These are phyloP conservation scores for Drosophila subobscura DNA, from an alignment of 1,140 invertebrate species.

Conservation along the genomic window DNA sequence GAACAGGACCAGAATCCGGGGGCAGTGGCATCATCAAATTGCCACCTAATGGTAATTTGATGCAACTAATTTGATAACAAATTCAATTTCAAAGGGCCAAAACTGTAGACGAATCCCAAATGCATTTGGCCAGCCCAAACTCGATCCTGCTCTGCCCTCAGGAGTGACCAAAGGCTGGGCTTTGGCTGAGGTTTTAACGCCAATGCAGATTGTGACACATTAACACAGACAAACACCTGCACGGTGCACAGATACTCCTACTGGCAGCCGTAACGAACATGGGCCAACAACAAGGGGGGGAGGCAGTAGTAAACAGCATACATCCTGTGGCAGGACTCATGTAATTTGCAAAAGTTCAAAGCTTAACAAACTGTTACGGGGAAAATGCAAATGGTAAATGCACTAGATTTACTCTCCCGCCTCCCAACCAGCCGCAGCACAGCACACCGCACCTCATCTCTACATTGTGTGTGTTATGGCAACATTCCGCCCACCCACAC, in stretches of 20 bases:
- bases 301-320: conserved; percentile 47
- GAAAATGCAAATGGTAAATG: conserved; percentile 74
- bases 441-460: neutral
- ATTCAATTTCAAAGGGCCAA: conserved; percentile 75
- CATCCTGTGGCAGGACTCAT: conserved; percentile 74
- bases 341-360: conserved; percentile 81
- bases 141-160: neutral
- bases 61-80: conserved; percentile 78
- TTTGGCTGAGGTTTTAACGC: conserved; percentile 42
- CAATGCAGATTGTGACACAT: conserved; percentile 65
- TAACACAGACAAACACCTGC: conserved; percentile 61
- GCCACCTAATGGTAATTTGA: conserved; percentile 64
- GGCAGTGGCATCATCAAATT: conserved; percentile 38
- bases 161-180: neutral
- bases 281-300: conserved; percentile 4
- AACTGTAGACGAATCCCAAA: conserved; percentile 56
- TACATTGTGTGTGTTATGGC: conserved; percentile 15
- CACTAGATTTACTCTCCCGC: conserved; percentile 36
- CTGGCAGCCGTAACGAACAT: neutral
- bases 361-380: conserved; percentile 76
- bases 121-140: conserved; percentile 44
- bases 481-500: neutral
- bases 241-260: conserved; percentile 9
- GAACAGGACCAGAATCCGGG: neutral
- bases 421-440: too few species aligned